Evolutionary conservation across 2,797 vertebrate species (phyloP).

Genomic region (Parauchenoglanis ngamensis): DNA sequence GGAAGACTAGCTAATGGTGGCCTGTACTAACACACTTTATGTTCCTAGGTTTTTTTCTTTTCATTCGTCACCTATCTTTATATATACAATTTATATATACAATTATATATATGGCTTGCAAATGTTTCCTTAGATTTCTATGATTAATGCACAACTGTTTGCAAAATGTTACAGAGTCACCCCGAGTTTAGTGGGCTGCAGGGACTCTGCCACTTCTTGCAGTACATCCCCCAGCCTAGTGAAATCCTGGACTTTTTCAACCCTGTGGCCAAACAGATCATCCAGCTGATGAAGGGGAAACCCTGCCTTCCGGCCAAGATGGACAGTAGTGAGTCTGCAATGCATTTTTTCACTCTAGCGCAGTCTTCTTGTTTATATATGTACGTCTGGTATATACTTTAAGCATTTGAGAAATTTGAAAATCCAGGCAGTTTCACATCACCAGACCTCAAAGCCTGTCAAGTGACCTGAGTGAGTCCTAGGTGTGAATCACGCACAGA

Average conservation of each 20-base stretch:
- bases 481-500: background rate
- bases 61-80: background rate
- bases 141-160: background rate
- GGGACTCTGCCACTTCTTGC: constrained; percentile 76
- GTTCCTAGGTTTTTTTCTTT: background rate
- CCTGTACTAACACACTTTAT: background rate
- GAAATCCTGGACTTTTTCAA: constrained; percentile 83
- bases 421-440: background rate
- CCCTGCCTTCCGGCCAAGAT: constrained; percentile 71
- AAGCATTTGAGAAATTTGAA: background rate
- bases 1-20: too few relatives aligned
- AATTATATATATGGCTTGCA: background rate
- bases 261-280: constrained; percentile 79
- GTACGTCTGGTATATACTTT: background rate
- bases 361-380: background rate
- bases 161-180: constrained; percentile 67
- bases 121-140: background rate
- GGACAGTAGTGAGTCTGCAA: constrained; percentile 48
- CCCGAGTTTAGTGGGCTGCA: constrained; percentile 74
- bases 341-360: background rate
- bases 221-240: constrained; percentile 77
- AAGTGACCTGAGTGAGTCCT: background rate
- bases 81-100: background rate
- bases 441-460: background rate
- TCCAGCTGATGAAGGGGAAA: constrained; percentile 78